Conservation (phyloP, 1,140 invertebrate species). For the Dendrolimus kikuchii region DNA sequence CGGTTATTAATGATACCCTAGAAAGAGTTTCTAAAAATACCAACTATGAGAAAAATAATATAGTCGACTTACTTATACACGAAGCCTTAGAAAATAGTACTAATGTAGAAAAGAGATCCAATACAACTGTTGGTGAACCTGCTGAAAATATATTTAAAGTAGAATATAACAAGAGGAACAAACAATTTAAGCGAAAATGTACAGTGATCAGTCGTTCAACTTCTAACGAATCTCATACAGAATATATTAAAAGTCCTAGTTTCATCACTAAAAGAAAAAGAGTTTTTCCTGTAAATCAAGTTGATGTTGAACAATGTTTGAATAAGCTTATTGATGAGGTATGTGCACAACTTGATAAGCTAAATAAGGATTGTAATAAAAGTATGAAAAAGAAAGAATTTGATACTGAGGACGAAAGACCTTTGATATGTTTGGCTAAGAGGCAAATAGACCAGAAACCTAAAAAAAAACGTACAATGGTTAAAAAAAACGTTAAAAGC, state of each 20-base stretch:
- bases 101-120: constrained; percentile 8
- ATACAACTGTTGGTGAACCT: not conserved
- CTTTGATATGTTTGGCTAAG: not conserved
- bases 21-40: constrained; percentile 34
- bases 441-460: not conserved
- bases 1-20: constrained; percentile 39
- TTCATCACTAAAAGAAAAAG: too few species aligned
- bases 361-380: constrained; percentile 21
- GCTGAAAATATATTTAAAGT: not conserved
- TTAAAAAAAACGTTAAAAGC: not conserved
- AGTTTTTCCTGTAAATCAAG: constrained; percentile 10
- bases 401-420: not conserved
- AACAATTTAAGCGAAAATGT: not conserved
- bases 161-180: not conserved
- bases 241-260: constrained; percentile 27
- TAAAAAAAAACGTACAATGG: not conserved
- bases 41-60: constrained; percentile 31
- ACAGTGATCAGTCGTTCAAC: constrained; percentile 17
- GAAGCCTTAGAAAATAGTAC: constrained; percentile 35
- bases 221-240: constrained; percentile 37
- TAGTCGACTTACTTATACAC: constrained; percentile 36
- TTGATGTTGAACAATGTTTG: constrained; percentile 41
- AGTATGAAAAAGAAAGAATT: not conserved
- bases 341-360: constrained; percentile 39
- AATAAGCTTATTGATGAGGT: constrained; percentile 45